Conservation (phyloP, 2,797 vertebrate genomes). For the Sebastolobus altivelis region DNA sequence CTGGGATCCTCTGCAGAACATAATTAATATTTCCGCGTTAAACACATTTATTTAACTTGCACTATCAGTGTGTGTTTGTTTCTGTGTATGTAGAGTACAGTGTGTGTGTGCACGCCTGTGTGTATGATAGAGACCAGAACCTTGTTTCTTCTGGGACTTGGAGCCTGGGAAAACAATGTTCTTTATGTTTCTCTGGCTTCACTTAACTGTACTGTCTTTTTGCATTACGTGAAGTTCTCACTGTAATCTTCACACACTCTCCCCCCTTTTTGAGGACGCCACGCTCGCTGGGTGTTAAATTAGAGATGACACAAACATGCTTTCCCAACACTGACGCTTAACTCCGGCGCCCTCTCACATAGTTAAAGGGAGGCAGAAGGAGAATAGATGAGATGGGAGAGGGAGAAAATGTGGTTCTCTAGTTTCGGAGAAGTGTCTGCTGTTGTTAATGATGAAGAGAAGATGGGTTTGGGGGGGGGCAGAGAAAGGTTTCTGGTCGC, state of each 20-base stretch:
- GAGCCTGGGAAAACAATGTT: conserved; percentile 59
- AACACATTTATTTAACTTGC: conserved; percentile 16
- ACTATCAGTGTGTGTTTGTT: background rate
- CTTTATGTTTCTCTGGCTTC: conserved; percentile 48
- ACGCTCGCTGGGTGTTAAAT: conserved; percentile 54
- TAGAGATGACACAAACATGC: conserved; percentile 61
- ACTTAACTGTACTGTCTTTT: conserved; percentile 42
- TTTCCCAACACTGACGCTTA: conserved; percentile 43
- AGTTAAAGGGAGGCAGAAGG: conserved; percentile 26
- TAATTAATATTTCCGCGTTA: conserved; percentile 9
- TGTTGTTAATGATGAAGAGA: conserved; percentile 64
- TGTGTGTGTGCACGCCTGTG: background rate
- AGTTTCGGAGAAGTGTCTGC: conserved; percentile 56
- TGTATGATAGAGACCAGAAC: conserved; percentile 49
- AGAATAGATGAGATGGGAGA: conserved; percentile 32
- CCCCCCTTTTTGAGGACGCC: conserved; percentile 40
- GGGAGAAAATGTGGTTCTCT: conserved; percentile 25
- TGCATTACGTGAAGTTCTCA: conserved; percentile 47
- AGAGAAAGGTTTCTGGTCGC: conserved; percentile 47
- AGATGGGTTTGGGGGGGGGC: conserved; percentile 56
- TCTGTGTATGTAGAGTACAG: conserved; percentile 8
- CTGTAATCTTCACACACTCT: conserved; percentile 37
- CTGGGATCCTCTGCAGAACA: conserved; percentile 14
- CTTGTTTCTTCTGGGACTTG: conserved; percentile 38
- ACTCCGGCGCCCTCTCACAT: conserved; percentile 24